Evolutionary conservation across 2,113 vertebrate genomes (phyloP).

Genomic region (Hemiscyllium ocellatum): DNA sequence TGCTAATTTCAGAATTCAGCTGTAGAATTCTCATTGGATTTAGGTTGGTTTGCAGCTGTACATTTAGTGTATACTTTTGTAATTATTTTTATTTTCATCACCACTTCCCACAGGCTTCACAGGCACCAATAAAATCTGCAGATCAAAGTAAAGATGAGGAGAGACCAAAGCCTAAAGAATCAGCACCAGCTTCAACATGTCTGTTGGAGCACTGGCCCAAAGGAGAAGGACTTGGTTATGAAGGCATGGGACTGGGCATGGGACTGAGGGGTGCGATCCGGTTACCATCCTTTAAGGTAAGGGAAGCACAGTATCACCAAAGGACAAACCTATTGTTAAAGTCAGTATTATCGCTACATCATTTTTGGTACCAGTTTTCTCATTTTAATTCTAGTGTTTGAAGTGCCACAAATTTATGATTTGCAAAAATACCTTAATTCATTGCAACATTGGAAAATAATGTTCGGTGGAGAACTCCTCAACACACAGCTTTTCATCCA

Average conservation of each 20-base stretch:
- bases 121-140: slow-evolving; percentile 82
- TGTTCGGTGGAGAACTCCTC: not conserved
- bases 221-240: slow-evolving; percentile 83
- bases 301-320: not conserved
- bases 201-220: slow-evolving; percentile 94
- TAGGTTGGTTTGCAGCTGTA: not conserved
- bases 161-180: slow-evolving; percentile 80
- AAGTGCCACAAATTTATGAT: not conserved
- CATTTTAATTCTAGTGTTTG: not conserved
- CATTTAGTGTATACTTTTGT: not conserved
- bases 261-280: slow-evolving; percentile 85
- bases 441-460: slow-evolving; percentile 5
- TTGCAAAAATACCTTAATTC: not conserved
- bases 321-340: not conserved
- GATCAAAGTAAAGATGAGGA: slow-evolving; percentile 82
- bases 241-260: slow-evolving; percentile 86
- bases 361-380: not conserved
- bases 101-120: slow-evolving; percentile 62
- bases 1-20: not conserved
- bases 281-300: slow-evolving; percentile 91
- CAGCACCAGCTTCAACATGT: slow-evolving; percentile 67
- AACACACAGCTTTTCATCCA: not conserved
- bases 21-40: not conserved
- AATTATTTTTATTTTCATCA: not conserved
- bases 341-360: not conserved